Base-by-base conservation (phyloP, 2,888 invertebrate species). In the Eumerus sabulonum region DNA sequence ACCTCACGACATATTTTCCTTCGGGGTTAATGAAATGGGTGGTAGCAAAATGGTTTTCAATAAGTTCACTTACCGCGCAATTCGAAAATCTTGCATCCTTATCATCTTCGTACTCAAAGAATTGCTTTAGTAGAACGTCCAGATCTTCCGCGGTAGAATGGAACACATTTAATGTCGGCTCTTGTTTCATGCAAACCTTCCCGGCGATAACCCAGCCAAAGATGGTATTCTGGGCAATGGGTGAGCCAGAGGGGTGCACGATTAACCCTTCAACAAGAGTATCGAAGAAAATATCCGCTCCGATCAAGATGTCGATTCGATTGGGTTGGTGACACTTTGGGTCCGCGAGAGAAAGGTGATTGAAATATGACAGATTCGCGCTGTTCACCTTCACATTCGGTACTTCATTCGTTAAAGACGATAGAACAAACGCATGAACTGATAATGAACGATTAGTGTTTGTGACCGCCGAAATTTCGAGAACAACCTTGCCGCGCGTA, bases 121-220 rank as follows among this genome's bases (percentile, higher is more conserved):
- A 54, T 12, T n/a, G 9, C 60, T 48, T 47, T 16, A 56, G 35
- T 27, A 67, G 42, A 51, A 53, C 44, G 17, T 53, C 53, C 27
- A 17, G n/a, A n/a, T 50, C 1, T 4, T 63, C 53, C 3, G 54
- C 1, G 4, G 64, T 64, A 1, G 45, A 64, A 14, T 54, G 47
- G 1, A 42, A 44, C 0, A 64, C 53, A 1, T 18, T 47, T 3
- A 64, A 13, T 0, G 18, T 11, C n/a, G 35, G 16, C 45, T 45
- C 35, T 35, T n/a, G 35, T 36, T 0, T 13, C n/a, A n/a, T n/a
- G n/a, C 51, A 38, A 16, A 53, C 14, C 35, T 45, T 67, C 36
- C 50, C 54, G n/a, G 48, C 60, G 14, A 68, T 36, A 12, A 73
- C 66, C 66, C 60, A 66, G 11, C 60, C 66, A 18, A 73, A 54